Evolutionary conservation across 2,113 vertebrate genomes (phyloP).

Genomic region (Cnemophilus loriae): DNA sequence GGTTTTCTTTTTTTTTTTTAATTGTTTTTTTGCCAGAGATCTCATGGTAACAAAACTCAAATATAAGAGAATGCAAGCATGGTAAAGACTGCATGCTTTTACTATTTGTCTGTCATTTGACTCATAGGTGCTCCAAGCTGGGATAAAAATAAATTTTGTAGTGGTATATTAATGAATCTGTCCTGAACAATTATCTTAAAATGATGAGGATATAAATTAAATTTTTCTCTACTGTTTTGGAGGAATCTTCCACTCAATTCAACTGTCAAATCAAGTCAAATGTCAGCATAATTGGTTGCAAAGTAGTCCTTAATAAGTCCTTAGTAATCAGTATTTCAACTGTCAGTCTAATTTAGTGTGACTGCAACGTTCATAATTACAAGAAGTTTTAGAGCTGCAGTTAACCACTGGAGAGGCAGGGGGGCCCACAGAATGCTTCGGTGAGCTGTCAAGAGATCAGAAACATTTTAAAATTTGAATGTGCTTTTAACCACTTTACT

Average conservation of each 20-base stretch:
- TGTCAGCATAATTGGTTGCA: constrained; percentile 72
- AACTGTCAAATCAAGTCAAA: constrained; percentile 73
- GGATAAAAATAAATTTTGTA: constrained; percentile 50
- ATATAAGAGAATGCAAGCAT: neutral
- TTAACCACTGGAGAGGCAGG: constrained; percentile 62
- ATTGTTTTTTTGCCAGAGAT: neutral
- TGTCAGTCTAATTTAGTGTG: constrained; percentile 72
- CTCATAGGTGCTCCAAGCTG: neutral
- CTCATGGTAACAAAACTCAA: neutral
- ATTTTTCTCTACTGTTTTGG: constrained; percentile 60
- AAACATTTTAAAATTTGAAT: constrained; percentile 62
- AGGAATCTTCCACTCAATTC: constrained; percentile 62
- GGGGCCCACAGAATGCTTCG: constrained; percentile 47
- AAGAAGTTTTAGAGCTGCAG: constrained; percentile 67
- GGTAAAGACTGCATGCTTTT: neutral
- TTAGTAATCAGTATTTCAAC: constrained; percentile 72
- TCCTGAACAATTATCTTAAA: constrained; percentile 51
- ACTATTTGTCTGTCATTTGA: neutral
- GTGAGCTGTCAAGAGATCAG: constrained; percentile 62
- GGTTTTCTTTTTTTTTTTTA: too few relatives aligned
- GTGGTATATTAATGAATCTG: constrained; percentile 51
- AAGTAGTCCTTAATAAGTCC: constrained; percentile 73
- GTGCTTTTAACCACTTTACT: constrained; percentile 66
- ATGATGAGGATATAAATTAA: constrained; percentile 55
- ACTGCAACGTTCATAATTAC: constrained; percentile 68